These are phyloP conservation scores for Panthera leo DNA, from an alignment of 2,113 vertebrate genomes.

Conservation along the genomic window DNA sequence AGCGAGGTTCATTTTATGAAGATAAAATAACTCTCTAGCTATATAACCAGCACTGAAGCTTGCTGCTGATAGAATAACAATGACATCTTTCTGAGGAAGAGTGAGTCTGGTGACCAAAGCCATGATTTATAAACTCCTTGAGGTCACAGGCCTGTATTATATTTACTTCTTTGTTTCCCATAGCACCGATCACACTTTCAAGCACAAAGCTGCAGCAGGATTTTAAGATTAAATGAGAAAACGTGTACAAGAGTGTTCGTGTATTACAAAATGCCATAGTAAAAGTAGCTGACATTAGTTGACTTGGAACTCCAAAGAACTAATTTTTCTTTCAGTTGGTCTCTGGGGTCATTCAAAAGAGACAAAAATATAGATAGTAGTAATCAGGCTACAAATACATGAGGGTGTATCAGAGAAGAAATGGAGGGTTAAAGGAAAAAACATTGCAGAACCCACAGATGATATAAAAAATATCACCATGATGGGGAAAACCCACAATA, in stretches of 20 bases:
- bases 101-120: not conserved
- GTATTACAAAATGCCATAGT: not conserved
- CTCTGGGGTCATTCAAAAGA: not conserved
- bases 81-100: not conserved
- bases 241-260: not conserved
- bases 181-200: not conserved
- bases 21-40: not conserved
- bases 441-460: not conserved
- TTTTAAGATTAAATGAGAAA: not conserved
- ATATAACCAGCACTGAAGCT: not conserved
- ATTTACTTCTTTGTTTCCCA: not conserved
- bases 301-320: not conserved
- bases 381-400: not conserved
- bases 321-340: not conserved
- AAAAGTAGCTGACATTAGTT: not conserved
- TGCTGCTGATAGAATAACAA: not conserved
- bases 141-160: not conserved
- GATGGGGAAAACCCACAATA: not conserved
- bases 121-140: not conserved
- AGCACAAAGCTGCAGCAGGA: not conserved
- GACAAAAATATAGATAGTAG: not conserved
- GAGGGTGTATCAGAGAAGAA: not conserved
- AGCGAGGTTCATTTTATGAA: conserved; percentile 6
- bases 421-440: not conserved
- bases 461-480: not conserved